phyloP scores from a whole-genome alignment of 1,140 invertebrate genomes.

The Drosophila mauritiana region DNA sequence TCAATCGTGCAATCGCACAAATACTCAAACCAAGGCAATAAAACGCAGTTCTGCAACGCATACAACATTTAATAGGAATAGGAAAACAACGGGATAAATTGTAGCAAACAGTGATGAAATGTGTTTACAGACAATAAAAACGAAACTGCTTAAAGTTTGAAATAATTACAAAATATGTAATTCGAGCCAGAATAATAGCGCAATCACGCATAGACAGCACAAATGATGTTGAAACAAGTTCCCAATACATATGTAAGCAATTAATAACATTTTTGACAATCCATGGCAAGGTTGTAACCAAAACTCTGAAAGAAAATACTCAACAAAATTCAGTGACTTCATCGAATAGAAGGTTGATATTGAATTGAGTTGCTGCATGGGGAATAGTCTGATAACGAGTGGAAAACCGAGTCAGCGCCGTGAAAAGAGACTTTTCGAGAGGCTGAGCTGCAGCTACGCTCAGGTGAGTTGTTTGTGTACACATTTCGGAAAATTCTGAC shows the following conservation, averaged over 20 bases:
- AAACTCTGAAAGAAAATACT: neutral
- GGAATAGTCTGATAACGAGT: conserved; percentile 48
- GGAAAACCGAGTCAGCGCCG: conserved; percentile 51
- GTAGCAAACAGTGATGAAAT: neutral
- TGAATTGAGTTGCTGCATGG: conserved; percentile 54
- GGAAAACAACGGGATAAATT: neutral
- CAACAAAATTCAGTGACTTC: neutral
- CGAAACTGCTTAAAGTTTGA: conserved; percentile 1
- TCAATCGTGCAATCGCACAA: neutral
- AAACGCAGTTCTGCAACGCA: neutral
- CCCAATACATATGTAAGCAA: neutral
- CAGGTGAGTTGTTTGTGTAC: conserved; percentile 47
- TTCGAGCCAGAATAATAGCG: no score
- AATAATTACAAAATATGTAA: neutral
- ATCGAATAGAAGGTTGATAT: neutral
- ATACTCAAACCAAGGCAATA: neutral
- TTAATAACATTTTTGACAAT: neutral
- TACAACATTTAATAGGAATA: neutral
- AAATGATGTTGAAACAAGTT: neutral
- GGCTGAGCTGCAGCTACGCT: conserved; percentile 50
- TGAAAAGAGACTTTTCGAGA: conserved; percentile 46
- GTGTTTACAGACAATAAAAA: neutral
- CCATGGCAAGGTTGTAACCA: conserved; percentile 6
- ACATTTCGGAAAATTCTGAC: conserved; percentile 9
- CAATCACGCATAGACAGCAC: neutral